Percentiles rank a stretch among this genome's conserved stretches.
Evolutionary conservation across 2,113 vertebrate genomes (phyloP).

Genomic region (Peromyscus polionotus): DNA sequence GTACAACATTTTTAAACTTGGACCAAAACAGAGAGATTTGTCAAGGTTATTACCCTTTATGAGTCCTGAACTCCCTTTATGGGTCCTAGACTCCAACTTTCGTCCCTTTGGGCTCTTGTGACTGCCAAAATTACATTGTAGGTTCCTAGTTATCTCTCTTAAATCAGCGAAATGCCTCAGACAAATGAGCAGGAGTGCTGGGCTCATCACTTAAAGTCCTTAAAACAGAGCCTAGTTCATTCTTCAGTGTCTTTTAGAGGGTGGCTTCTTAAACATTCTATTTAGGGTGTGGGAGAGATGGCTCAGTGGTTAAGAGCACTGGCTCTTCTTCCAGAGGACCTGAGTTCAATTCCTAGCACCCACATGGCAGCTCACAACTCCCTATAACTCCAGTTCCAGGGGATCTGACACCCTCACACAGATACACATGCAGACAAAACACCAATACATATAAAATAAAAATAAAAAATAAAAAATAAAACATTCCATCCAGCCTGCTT

Average conservation of each 20-base stretch:
- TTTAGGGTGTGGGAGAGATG: no score
- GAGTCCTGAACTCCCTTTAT: constrained; percentile 14
- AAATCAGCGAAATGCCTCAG: background rate
- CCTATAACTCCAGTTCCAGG: no score
- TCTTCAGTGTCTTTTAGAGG: background rate
- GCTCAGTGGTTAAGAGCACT: no score
- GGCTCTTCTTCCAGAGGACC: no score
- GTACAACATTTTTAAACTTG: background rate
- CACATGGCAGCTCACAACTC: no score
- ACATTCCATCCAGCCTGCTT: background rate
- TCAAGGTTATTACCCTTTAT: background rate
- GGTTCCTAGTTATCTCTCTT: background rate
- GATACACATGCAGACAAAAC: no score
- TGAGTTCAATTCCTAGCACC: no score
- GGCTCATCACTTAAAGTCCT: background rate
- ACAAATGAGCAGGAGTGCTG: background rate
- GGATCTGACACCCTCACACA: no score
- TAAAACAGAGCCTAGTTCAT: background rate
- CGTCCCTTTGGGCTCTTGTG: background rate
- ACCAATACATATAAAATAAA: no score
- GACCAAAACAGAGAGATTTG: constrained; percentile 2
- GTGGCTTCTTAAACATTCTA: background rate
- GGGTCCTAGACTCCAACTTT: constrained; percentile 27
- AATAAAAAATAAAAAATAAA: no score
- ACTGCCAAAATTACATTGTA: background rate